Percentiles rank a stretch among this genome's conserved stretches.
Conservation (phyloP, 2,797 vertebrate genomes). For the Coilia nasus region DNA sequence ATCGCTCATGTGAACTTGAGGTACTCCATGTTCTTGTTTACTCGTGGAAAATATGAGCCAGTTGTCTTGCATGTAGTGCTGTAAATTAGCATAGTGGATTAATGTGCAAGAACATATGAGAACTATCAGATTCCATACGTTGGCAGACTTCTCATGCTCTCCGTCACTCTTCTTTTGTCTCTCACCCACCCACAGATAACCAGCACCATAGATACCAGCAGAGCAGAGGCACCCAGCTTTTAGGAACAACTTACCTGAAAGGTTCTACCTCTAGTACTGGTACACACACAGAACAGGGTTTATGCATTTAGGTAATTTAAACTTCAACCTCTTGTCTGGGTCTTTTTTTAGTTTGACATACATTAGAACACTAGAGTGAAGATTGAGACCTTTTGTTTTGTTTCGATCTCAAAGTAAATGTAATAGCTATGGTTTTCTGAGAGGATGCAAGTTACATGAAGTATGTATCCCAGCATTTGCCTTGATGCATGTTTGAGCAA, state of each 20-base stretch:
- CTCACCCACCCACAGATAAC: not conserved
- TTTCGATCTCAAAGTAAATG: not conserved
- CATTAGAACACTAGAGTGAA: not conserved
- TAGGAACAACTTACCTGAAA: not conserved
- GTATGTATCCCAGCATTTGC: not conserved
- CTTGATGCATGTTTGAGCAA: not conserved
- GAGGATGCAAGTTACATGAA: not conserved
- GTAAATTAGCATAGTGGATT: not conserved
- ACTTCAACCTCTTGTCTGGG: not conserved
- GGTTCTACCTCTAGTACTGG: not conserved
- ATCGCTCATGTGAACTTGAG: not conserved
- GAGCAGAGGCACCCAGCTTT: not conserved
- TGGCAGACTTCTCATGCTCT: not conserved
- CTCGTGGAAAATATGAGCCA: not conserved
- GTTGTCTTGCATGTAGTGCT: constrained; percentile 12
- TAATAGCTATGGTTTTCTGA: not conserved
- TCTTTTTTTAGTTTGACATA: not conserved
- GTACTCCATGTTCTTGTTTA: not conserved
- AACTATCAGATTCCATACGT: not conserved
- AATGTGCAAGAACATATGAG: not conserved
- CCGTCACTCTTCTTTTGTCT: not conserved
- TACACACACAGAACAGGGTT: constrained; percentile 1
- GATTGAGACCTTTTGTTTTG: not conserved
- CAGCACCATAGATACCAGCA: constrained; percentile 11
- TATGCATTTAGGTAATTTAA: not conserved